phyloP scores from a whole-genome alignment of 2,888 invertebrate genomes.

The Rhagonycha lutea region DNA sequence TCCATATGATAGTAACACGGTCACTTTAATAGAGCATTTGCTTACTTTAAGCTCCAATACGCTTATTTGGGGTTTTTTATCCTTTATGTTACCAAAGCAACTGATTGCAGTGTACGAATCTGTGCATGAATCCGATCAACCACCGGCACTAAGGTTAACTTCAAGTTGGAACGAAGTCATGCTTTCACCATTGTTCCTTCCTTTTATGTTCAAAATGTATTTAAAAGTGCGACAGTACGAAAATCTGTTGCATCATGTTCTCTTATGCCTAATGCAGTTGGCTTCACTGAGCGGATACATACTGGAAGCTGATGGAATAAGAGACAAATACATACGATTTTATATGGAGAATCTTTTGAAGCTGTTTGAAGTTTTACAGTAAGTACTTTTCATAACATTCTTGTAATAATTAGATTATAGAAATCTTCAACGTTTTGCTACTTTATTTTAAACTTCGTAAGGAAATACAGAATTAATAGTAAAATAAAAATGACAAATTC shows the following conservation, averaged over 20 bases:
- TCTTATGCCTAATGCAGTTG: constrained; percentile 83
- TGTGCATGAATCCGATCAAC: constrained; percentile 69
- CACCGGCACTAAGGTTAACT: constrained; percentile 63
- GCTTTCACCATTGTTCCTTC: constrained; percentile 71
- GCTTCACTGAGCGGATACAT: constrained; percentile 69
- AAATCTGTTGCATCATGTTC: constrained; percentile 74
- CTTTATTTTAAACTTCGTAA: background rate
- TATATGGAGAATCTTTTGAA: constrained; percentile 66
- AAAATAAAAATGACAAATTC: too few relatives aligned
- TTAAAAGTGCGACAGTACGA: constrained; percentile 78
- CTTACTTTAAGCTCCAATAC: constrained; percentile 79
- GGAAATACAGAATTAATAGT: too few relatives aligned
- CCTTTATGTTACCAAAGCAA: constrained; percentile 66
- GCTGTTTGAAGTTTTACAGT: constrained; percentile 54
- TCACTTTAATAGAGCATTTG: constrained; percentile 68
- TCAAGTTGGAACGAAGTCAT: constrained; percentile 77
- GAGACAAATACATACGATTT: constrained; percentile 61
- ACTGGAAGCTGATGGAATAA: constrained; percentile 56
- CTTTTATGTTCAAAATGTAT: constrained; percentile 83
- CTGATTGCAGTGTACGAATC: constrained; percentile 73
- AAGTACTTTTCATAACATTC: too few relatives aligned
- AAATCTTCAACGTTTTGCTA: too few relatives aligned
- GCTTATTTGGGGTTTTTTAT: constrained; percentile 81
- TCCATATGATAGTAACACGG: constrained; percentile 57
- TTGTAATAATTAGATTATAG: too few relatives aligned